These are phyloP conservation scores for Anisognathus igniventris DNA, from an alignment of 2,797 vertebrate species.

Conservation along the genomic window DNA sequence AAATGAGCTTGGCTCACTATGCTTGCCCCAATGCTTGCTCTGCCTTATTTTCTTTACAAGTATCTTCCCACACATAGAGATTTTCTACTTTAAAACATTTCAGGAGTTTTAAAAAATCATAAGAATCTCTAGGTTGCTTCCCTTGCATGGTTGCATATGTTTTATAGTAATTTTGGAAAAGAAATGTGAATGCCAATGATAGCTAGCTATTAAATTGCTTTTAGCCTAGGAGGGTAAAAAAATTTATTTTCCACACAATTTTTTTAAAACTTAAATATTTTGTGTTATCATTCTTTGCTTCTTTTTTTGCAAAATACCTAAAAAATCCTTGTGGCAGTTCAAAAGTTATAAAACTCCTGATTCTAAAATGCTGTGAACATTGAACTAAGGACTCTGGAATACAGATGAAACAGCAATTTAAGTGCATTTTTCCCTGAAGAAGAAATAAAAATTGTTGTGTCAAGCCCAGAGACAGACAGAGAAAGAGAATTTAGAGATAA, in stretches of 20 bases:
- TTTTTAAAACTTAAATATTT: background rate
- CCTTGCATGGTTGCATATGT: background rate
- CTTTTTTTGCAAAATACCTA: background rate
- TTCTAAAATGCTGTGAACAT: background rate
- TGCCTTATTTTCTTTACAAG: background rate
- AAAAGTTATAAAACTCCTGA: background rate
- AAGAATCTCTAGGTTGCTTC: background rate
- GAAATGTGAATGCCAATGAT: background rate
- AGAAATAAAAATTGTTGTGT: background rate
- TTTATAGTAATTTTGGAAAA: conserved; percentile 10
- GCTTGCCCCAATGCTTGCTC: background rate
- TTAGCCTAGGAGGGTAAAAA: background rate
- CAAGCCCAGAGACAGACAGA: background rate
- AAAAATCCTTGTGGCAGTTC: background rate
- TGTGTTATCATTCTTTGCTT: background rate
- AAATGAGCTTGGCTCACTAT: background rate
- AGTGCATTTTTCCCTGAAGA: background rate
- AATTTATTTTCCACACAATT: background rate
- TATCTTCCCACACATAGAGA: background rate
- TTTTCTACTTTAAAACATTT: background rate
- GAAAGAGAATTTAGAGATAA: background rate
- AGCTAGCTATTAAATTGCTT: background rate
- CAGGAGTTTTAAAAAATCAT: background rate
- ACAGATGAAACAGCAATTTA: background rate
- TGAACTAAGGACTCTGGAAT: background rate